Base-by-base conservation (phyloP, 2,888 invertebrate species). In the Andrena chrysosceles region DNA sequence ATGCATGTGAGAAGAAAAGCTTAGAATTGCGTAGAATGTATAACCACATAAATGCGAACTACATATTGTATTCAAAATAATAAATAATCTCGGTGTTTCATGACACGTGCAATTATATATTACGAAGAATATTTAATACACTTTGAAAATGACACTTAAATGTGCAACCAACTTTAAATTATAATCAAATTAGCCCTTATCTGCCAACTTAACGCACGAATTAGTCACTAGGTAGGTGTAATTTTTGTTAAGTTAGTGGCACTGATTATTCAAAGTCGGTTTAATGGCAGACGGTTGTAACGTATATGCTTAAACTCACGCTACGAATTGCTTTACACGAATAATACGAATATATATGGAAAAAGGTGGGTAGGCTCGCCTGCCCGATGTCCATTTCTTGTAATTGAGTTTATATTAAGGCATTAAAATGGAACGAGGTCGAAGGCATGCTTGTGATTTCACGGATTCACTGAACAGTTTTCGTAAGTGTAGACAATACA, bases 381-480 rank as follows among this genome's bases (percentile, higher is more conserved):
- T 26, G 20, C 4, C 23, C 1, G 2, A 3, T 0, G 35, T 42
- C 16, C 6, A 13, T 70, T 33, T 2, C 13, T 13, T 49, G 7
- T 35, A 31, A n/a, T 42, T 31, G 35, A 73, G 0, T 66, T 33
- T 35, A 13, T 67, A 26, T 35, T 42, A 66, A 54, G 33, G 42
- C 31, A n/a, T 66, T 52, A 74, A 77, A 62, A 87, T 88, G 87
- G 85, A 6, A 20, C 35, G 3, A 29, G 77, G 16, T 52, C 75
- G 84, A 33, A 78, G 88, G 7, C 84, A 42, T 20, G 88, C 85
- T 3, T 16, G 59, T 1, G 31, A 88, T 77, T 88, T 88, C n/a
- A 77, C 80, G 20, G 77, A 86, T 66, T 82, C 88, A 0, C 20
- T 86, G 20, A 56, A 16, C 5, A 85, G 75, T 66, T 85, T 77